Evolutionary conservation across 2,113 vertebrate species (phyloP).

Genomic region (Gorsachius goisagi): DNA sequence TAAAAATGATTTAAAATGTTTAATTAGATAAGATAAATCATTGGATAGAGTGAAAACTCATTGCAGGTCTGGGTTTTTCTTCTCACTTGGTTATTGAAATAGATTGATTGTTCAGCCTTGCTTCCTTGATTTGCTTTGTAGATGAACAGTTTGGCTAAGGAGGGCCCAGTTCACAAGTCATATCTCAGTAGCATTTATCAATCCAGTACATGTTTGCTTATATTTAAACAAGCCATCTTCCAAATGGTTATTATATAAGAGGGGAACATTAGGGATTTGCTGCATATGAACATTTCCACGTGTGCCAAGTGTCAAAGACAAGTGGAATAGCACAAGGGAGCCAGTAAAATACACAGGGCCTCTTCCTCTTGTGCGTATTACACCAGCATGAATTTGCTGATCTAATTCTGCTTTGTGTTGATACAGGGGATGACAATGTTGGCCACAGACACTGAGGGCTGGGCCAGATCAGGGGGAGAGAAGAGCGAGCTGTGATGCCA

Average conservation of each 20-base stretch:
- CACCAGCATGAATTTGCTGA: background rate
- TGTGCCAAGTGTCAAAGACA: background rate
- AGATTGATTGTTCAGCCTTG: background rate
- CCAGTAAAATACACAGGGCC: background rate
- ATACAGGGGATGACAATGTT: rapidly evolving
- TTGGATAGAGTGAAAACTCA: background rate
- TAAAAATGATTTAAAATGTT: background rate
- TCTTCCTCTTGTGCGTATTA: background rate
- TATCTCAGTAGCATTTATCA: background rate
- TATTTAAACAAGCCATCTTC: background rate
- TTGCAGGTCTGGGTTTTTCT: background rate
- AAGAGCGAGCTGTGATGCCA: background rate
- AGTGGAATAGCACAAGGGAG: background rate
- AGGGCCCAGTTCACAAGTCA: background rate
- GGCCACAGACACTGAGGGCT: background rate
- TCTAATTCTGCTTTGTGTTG: background rate
- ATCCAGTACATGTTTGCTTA: background rate
- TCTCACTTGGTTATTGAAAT: background rate
- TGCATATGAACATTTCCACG: background rate
- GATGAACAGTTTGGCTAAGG: background rate
- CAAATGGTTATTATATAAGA: background rate
- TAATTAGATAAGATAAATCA: background rate
- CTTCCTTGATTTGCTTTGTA: background rate
- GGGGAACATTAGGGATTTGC: background rate
- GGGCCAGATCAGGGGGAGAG: background rate